Evolutionary conservation across 2,888 invertebrate species (phyloP), one percentile per base, ranked within the genome.

Genomic region (Tetranychus piercei): DNA sequence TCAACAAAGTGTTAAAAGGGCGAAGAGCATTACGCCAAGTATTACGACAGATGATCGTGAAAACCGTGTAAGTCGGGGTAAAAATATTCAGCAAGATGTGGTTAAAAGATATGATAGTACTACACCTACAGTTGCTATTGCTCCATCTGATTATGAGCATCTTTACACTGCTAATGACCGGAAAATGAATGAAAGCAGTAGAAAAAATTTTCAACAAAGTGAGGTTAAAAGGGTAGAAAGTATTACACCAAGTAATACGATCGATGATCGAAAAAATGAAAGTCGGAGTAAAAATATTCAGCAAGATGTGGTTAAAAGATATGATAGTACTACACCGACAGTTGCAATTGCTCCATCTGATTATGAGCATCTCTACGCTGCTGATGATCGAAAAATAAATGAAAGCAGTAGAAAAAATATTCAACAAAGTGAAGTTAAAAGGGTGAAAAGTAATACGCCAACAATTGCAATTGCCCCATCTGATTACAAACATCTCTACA

Each of bases 101-200:
- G 34, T 34, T 4, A 34, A 34, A 5, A 34, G 34, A 3, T 6
- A 44, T 20, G 20, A 55, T 9, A 44, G 44, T 6, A 55, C 64
- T 6, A 73, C 73, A 1, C 73, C 73, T 1, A 73, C 73, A 18
- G 65, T 65, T 1, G 64, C 55, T 9, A 73, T 73, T 1, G 73
- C 73, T 55, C 73, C 73, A 15, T 20, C 55, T n/a, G 73, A 73
- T 20, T 73, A 73, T 73, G 20, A 73, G 65, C 73, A 73, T 22
- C n/a, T 73, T 6, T 55, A 55, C 23, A n/a, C 69, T n/a, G 6
- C 55, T 7, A 6, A 45, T 11, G 23, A 22, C 15, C 22, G 20
- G 5, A 20, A 20, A 69, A 4, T 8, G 23, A n/a, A 18, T 23
- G 22, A n/a, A n/a, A 69, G 20, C 22, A 8, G 5, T 7, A 5